These are phyloP conservation scores for Xiphophorus birchmanni DNA, from an alignment of 2,797 vertebrate species.

Conservation along the genomic window DNA sequence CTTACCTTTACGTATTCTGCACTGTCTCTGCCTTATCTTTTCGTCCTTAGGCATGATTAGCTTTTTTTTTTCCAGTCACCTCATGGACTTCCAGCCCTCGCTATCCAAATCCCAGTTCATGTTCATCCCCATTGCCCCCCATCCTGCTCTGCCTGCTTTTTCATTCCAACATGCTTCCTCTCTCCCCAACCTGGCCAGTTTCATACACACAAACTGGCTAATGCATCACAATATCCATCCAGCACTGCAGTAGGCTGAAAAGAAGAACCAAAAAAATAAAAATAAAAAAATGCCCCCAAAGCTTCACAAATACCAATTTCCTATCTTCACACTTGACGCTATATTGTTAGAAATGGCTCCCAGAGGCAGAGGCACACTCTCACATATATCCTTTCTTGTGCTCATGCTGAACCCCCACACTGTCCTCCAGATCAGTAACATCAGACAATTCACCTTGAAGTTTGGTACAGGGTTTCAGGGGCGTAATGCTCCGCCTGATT, in stretches of 20 bases:
- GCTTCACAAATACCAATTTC: background rate
- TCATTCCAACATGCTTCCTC: background rate
- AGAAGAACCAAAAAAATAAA: background rate
- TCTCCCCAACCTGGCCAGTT: background rate
- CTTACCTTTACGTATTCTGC: background rate
- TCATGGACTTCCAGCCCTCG: background rate
- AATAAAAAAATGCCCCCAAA: background rate
- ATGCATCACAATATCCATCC: background rate
- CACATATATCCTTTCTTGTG: background rate
- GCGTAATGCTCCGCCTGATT: background rate
- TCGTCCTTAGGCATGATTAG: background rate
- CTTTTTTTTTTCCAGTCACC: background rate
- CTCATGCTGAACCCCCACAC: background rate
- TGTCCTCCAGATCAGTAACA: background rate
- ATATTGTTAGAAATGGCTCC: background rate
- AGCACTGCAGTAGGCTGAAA: background rate
- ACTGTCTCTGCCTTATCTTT: background rate
- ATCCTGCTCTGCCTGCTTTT: background rate
- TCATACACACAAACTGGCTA: background rate
- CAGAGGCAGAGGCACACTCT: background rate
- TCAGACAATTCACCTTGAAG: background rate
- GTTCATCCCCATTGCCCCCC: background rate
- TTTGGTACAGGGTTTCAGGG: background rate
- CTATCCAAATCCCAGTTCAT: background rate
- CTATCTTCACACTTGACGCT: background rate